Conservation (phyloP, 2,888 invertebrate genomes). For the Spodoptera littoralis region DNA sequence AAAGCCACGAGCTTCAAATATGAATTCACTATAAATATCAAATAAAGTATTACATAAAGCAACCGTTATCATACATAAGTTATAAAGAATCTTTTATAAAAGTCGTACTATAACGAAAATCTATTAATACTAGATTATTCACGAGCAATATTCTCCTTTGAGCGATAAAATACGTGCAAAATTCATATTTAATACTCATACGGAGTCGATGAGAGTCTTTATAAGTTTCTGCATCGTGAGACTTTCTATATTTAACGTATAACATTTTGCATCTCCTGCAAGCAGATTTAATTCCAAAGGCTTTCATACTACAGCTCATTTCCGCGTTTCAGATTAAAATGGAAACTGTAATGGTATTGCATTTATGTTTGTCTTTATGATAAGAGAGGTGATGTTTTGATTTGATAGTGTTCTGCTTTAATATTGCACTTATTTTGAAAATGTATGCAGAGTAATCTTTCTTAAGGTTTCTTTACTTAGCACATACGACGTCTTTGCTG, state of each 20-base stretch:
- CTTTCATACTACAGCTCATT: constrained; percentile 36
- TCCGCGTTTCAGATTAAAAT: constrained; percentile 21
- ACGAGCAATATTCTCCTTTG: constrained; percentile 43
- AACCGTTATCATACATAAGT: not conserved
- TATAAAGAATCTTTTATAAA: constrained; percentile 10
- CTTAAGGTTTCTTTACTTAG: too few relatives aligned
- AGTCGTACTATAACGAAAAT: constrained; percentile 21
- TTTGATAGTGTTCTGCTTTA: not conserved
- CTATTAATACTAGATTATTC: constrained; percentile 42
- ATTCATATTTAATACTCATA: constrained; percentile 44
- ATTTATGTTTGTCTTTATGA: constrained; percentile 22
- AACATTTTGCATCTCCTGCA: constrained; percentile 33
- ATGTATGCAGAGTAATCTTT: too few relatives aligned
- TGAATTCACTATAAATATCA: too few relatives aligned
- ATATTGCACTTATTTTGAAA: too few relatives aligned
- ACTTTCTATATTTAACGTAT: constrained; percentile 22
- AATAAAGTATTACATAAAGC: not conserved
- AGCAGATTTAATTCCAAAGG: constrained; percentile 15
- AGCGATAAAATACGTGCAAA: constrained; percentile 41
- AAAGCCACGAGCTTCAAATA: too few relatives aligned
- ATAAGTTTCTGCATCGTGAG: constrained; percentile 33
- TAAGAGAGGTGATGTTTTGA: constrained; percentile 8
- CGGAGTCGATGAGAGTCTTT: constrained; percentile 24
- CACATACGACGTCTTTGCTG: too few relatives aligned
- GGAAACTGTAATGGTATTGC: constrained; percentile 18